Evolutionary conservation across 1,140 invertebrate species (phyloP), one percentile per base, ranked within the genome.

Genomic region (Trachymyrmex septentrionalis): DNA sequence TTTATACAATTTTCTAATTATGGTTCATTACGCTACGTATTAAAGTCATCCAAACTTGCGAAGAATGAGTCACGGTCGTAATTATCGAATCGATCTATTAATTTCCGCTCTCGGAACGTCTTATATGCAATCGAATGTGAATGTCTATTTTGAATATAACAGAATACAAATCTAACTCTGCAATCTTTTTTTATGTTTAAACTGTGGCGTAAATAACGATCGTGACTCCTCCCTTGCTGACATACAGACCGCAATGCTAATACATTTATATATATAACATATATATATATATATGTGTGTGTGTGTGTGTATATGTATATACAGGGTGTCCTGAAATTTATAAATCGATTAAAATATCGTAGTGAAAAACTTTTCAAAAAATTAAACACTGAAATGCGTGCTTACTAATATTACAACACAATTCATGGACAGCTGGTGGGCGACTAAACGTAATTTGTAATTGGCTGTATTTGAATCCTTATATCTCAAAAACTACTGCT

Each of bases 1-100:
- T 81, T 38, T 71, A 16, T 66, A 48, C 19, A 71, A 57, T 81
- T 72, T n/a, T 10, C 21, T 71, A 57, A 38, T 81, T 81, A 19
- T 24, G 14, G 9, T 34, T 61, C 44, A 76, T 61, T 48, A n/a
- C 16, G 3, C 30, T 66, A 21, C 1, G 21, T 61, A 19, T 34
- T 2, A n/a, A 14, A 78, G 6, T 48, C 21, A 4, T 30, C 7
- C 27, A 57, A 57, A 44, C 12, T 21, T 2, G 10, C n/a, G 4
- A 69, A 69, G 14, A 21, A 34, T 57, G 16, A 81, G n/a, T 71
- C 78, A 71, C 30, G 48, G 0, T 9, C 21, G 30, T 21, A 55
- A 38, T 80, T 80, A 55, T 80, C 14, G 27, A 67, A 67, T 38
- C 14, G 21, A 55, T 34, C 30, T 53, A 55, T 19, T 55, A 81